phyloP scores from a whole-genome alignment of 1,140 invertebrate genomes.

The Monochamus saltuarius region DNA sequence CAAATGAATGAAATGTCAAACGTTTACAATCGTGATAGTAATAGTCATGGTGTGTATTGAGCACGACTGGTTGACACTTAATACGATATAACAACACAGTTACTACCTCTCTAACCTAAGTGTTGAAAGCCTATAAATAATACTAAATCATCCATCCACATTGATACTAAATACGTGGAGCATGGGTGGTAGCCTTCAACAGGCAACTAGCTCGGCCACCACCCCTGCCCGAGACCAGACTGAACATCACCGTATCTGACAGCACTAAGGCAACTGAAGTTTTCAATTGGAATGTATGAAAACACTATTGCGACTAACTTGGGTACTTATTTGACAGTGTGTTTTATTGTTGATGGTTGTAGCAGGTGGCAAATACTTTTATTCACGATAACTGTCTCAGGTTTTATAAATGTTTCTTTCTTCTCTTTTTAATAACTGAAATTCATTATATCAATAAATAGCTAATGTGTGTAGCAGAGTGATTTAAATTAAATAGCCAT shows the following conservation, averaged over 20 bases:
- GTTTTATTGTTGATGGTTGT: slow-evolving; percentile 20
- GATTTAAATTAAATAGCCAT: slow-evolving; percentile 7
- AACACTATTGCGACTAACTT: slow-evolving; percentile 47
- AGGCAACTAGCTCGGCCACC: slow-evolving; percentile 32
- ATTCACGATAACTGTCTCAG: slow-evolving; percentile 4
- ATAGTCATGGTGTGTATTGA: slow-evolving; percentile 53
- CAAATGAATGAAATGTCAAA: slow-evolving; percentile 29
- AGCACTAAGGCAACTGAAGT: slow-evolving; percentile 50
- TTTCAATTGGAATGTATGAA: slow-evolving; percentile 52
- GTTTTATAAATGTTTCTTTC: background rate
- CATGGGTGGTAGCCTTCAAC: slow-evolving; percentile 27
- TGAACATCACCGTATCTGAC: slow-evolving; percentile 21
- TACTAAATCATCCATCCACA: slow-evolving; percentile 49
- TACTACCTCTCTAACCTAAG: slow-evolving; percentile 54
- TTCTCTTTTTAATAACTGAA: slow-evolving; percentile 7
- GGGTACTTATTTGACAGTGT: slow-evolving; percentile 16
- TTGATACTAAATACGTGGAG: slow-evolving; percentile 34
- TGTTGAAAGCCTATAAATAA: slow-evolving; percentile 52
- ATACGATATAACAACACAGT: slow-evolving; percentile 54
- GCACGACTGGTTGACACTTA: slow-evolving; percentile 52
- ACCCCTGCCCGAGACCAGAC: slow-evolving; percentile 24
- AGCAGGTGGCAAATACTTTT: background rate
- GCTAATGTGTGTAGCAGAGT: slow-evolving; percentile 15
- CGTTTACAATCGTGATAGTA: slow-evolving; percentile 48
- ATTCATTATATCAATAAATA: slow-evolving; percentile 22